Base-by-base conservation (phyloP, 1,140 invertebrate species). In the Colletes gigas region DNA sequence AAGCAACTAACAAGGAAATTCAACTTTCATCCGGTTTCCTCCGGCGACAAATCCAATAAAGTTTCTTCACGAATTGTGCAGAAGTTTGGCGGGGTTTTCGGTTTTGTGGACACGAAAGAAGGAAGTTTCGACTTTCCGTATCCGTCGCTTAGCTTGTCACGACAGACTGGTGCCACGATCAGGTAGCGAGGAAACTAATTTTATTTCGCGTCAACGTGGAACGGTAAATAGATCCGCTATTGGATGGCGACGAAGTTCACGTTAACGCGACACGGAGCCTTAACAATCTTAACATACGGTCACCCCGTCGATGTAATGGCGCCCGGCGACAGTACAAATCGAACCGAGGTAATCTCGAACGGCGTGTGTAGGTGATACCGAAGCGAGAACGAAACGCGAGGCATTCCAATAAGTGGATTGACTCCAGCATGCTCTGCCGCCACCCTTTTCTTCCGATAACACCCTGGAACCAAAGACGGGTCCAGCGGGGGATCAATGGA, bases 361-460 rank as follows among this genome's bases (percentile, higher is more conserved):
- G 83, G 81, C 77, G 87, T 78, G 86, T 85, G 85, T 80, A 84
- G 74, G 66, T 54, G 79, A 82, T 73, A 89, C 83, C 30, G 72
- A 69, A 59, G 83, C 82, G 85, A 85, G 79, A 89, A 90, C 85
- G 88, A 85, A 84, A 88, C 88, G 81, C 79, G 81, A 80, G 83
- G 85, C 88, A 90, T 89, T 89, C 86, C 90, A 91, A 91, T 90
- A 89, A 89, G 87, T 91, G 88, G 90, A 91, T 91, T 90, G 89
- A 91, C 89, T 90, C 81, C 83, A 81, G 85, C 81, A 73, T 84
- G 87, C 84, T 78, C 84, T 68, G 75, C 60, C 59, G 63, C 74
- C 83, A 19, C 72, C 82, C 65, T 82, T 87, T 73, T 70, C 65
- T 63, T 66, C 65, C 84, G 77, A 84, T 90, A 90, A 90, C 87